phyloP scores from a whole-genome alignment of 2,888 invertebrate species.

The Sturmia bella region DNA sequence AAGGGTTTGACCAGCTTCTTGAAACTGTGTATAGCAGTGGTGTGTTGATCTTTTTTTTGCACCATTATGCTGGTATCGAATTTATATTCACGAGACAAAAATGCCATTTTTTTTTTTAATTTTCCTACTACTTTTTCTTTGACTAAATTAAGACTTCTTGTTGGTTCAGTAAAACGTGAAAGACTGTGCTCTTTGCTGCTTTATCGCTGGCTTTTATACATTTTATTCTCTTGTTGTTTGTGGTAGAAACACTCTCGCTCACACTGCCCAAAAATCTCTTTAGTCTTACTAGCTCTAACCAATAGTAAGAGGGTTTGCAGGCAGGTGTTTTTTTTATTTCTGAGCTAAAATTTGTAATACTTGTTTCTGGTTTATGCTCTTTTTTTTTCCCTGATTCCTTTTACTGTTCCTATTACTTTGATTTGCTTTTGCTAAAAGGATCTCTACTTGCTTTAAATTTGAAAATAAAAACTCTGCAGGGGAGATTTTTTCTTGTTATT shows the following conservation, averaged over 20 bases:
- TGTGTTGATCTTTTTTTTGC: constrained; percentile 78
- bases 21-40: constrained; percentile 77
- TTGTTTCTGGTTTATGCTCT: constrained; percentile 9
- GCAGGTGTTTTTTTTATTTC: constrained; percentile 63
- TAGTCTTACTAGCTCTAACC: constrained; percentile 30
- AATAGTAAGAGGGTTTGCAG: constrained; percentile 46
- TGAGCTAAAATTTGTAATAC: neutral
- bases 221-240: neutral
- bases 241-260: neutral
- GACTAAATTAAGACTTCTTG: constrained; percentile 29
- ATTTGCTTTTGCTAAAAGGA: neutral
- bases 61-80: constrained; percentile 73
- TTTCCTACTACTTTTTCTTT: constrained; percentile 6
- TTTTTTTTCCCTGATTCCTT: neutral
- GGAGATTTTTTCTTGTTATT: no score
- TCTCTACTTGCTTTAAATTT: constrained; percentile 50
- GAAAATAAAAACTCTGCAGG: constrained; percentile 53
- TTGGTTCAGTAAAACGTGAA: constrained; percentile 32
- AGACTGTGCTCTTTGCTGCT: constrained; percentile 51
- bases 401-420: neutral
- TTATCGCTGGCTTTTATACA: constrained; percentile 43
- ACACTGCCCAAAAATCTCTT: constrained; percentile 17
- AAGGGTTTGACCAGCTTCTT: constrained; percentile 80
- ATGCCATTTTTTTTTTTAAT: constrained; percentile 73
- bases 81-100: constrained; percentile 80